These are phyloP conservation scores for Paratrypauchen microcephalus DNA, from an alignment of 2,797 vertebrate genomes.

Conservation along the genomic window DNA sequence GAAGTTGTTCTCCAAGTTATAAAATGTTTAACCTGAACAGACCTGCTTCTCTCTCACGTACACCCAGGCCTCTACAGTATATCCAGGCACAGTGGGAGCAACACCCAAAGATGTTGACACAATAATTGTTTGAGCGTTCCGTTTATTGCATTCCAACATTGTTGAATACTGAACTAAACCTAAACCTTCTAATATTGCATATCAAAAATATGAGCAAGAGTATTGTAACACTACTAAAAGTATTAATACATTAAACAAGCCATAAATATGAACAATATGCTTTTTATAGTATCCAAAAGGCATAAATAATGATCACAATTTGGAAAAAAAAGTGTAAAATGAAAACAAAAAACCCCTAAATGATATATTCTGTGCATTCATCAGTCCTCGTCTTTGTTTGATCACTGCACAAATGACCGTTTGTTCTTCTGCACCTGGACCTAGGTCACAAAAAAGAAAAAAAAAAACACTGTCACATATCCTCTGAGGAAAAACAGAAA, in stretches of 20 bases:
- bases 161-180: background rate
- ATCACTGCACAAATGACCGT: slow-evolving; percentile 33
- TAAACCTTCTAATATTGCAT: background rate
- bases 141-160: background rate
- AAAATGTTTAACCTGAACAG: no score
- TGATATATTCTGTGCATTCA: background rate
- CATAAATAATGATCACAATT: background rate
- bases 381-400: slow-evolving; percentile 60
- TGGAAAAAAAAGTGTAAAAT: background rate
- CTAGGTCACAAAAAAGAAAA: slow-evolving; percentile 62
- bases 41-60: background rate
- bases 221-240: background rate
- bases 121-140: background rate
- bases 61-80: background rate
- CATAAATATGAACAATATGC: background rate
- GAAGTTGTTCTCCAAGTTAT: no score
- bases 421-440: slow-evolving; percentile 77
- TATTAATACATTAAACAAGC: background rate
- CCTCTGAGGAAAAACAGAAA: background rate
- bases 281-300: background rate
- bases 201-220: background rate
- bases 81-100: background rate
- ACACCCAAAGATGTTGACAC: background rate
- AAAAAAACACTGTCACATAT: background rate
- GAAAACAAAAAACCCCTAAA: background rate